Conservation (phyloP, 92 coral and sea anemone species). For the Desmophyllum pertusum region DNA sequence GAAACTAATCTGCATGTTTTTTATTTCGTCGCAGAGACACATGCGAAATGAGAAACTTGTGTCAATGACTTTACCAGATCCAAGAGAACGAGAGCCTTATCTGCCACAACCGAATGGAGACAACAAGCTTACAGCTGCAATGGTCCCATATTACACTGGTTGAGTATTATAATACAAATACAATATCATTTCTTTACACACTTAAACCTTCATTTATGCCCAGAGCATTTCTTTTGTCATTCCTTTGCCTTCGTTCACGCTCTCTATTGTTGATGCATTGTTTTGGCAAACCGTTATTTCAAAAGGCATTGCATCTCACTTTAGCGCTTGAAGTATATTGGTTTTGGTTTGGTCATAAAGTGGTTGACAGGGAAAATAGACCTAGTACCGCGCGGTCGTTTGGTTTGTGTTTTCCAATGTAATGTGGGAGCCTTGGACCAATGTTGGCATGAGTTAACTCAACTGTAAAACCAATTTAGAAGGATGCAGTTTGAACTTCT, state of each 20-base stretch:
- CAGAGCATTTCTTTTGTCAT: neutral
- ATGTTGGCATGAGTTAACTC: neutral
- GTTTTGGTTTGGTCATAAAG: neutral
- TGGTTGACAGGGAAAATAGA: neutral
- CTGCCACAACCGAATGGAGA: conserved; percentile 92
- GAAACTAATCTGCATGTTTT: conserved; percentile 1
- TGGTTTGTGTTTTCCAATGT: neutral
- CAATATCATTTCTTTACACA: conserved; percentile 6
- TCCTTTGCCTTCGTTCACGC: neutral
- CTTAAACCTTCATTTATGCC: neutral
- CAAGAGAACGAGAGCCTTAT: conserved; percentile 57
- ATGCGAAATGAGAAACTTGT: conserved; percentile 89
- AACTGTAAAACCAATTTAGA: neutral
- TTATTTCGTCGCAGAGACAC: conserved; percentile 72
- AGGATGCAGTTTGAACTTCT: neutral
- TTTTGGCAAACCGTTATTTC: neutral
- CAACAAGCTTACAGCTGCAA: conserved; percentile 87
- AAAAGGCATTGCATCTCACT: neutral
- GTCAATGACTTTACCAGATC: conserved; percentile 64
- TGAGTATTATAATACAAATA: neutral
- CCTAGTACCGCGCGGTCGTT: neutral
- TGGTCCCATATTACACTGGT: conserved; percentile 96
- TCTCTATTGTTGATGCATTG: conserved; percentile 8
- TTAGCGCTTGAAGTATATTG: neutral
- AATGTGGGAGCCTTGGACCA: neutral